These are phyloP conservation scores for Lagopus muta DNA, from an alignment of 2,113 vertebrate genomes.

Conservation along the genomic window DNA sequence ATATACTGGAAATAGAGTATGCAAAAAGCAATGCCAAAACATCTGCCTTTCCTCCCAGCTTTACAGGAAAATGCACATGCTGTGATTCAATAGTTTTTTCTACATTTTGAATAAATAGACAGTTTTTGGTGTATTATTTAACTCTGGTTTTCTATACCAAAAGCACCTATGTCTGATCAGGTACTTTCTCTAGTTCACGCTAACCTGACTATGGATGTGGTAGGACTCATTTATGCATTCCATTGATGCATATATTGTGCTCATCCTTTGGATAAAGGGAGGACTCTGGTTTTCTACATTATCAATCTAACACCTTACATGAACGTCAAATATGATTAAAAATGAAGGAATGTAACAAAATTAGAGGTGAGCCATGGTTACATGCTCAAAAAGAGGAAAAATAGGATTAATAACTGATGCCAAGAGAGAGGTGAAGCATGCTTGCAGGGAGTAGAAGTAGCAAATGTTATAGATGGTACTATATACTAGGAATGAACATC, in stretches of 20 bases:
- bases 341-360: constrained; percentile 24
- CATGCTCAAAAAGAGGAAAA: constrained; percentile 13
- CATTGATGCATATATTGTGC: neutral
- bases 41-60: neutral
- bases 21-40: neutral
- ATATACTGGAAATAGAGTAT: neutral
- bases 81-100: neutral
- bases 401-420: constrained; percentile 44
- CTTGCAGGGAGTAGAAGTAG: constrained; percentile 38
- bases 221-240: neutral
- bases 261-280: neutral
- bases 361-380: constrained; percentile 21
- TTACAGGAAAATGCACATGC: neutral
- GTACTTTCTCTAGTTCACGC: neutral
- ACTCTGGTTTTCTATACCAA: neutral
- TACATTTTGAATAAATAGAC: neutral
- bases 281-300: neutral
- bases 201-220: neutral
- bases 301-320: neutral
- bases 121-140: neutral
- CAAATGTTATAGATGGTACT: constrained; percentile 47
- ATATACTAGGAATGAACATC: constrained; percentile 23
- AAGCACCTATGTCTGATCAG: neutral
- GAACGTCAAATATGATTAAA: constrained; percentile 20
- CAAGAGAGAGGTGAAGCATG: constrained; percentile 35